phyloP scores from a whole-genome alignment of 2,888 invertebrate genomes.

The Diachrysia chrysitis region DNA sequence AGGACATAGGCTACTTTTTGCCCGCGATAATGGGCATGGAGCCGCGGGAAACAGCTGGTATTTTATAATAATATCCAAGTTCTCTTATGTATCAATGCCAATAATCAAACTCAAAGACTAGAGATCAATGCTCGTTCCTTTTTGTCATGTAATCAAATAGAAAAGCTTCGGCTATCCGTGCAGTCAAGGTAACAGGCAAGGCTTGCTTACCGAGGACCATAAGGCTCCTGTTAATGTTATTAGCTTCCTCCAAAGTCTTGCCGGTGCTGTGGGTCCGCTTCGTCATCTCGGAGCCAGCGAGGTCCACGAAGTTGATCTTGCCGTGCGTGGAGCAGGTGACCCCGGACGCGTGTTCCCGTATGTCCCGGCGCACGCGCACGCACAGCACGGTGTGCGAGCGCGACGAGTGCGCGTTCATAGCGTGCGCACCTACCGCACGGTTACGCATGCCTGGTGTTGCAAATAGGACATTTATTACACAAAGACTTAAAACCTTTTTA shows the following conservation, averaged over 20 bases:
- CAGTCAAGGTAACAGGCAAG: no score
- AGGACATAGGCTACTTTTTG: no score
- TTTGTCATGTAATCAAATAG: no score
- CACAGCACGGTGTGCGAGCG: slow-evolving; percentile 98
- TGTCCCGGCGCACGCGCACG: slow-evolving; percentile 96
- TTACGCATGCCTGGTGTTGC: slow-evolving; percentile 95
- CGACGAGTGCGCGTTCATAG: slow-evolving; percentile 97
- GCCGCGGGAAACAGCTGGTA: no score
- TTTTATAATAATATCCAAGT: no score
- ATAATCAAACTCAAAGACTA: no score
- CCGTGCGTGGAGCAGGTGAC: slow-evolving; percentile 97
- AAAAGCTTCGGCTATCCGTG: no score
- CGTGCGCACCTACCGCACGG: slow-evolving; percentile 96
- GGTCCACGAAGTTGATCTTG: slow-evolving; percentile 98
- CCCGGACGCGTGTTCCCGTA: slow-evolving; percentile 92
- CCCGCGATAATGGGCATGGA: no score
- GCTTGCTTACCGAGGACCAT: slow-evolving; percentile 94
- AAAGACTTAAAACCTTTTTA: no score
- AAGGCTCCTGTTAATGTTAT: slow-evolving; percentile 98
- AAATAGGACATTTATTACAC: not conserved
- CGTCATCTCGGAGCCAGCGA: slow-evolving; percentile 99
- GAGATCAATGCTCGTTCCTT: no score
- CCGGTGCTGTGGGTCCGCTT: slow-evolving; percentile 96
- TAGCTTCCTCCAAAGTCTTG: slow-evolving; percentile 97
- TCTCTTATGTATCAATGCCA: no score